Percentiles rank a stretch among this genome's conserved stretches.
These are phyloP conservation scores for Cromileptes altivelis DNA, from an alignment of 2,113 vertebrate species.

Conservation along the genomic window DNA sequence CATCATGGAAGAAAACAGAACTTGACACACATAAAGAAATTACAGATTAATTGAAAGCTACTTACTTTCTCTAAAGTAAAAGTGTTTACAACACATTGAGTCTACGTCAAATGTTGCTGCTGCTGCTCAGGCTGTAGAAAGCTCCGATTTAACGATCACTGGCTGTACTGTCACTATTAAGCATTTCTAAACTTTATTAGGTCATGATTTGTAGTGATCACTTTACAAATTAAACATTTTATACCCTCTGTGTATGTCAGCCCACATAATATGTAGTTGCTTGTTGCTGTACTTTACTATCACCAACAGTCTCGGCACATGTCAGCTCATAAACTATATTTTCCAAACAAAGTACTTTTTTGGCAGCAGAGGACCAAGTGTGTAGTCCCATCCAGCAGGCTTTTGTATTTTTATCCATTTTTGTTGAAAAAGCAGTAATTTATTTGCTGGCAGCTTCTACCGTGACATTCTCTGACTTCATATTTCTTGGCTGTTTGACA, in stretches of 20 bases:
- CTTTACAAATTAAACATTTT: not conserved
- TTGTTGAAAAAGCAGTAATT: conserved; percentile 12
- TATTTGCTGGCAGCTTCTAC: conserved; percentile 37
- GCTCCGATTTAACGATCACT: not conserved
- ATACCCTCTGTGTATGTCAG: not conserved
- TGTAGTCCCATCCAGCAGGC: not conserved
- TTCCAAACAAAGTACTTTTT: conserved; percentile 4
- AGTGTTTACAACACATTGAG: not conserved
- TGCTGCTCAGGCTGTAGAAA: not conserved
- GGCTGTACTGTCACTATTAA: not conserved
- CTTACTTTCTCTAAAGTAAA: conserved; percentile 15
- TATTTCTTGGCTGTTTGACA: conserved; percentile 51
- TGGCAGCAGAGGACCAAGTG: not conserved
- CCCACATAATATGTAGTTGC: not conserved
- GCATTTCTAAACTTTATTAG: not conserved
- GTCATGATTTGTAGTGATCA: conserved; percentile 7
- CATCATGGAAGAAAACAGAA: conserved; percentile 14
- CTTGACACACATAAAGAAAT: conserved; percentile 8
- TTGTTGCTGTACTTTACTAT: not conserved
- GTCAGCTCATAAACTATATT: not conserved
- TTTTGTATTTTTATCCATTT: conserved; percentile 22
- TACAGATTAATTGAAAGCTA: conserved; percentile 21
- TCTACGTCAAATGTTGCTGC: not conserved
- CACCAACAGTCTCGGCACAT: not conserved
- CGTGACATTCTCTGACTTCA: conserved; percentile 24